Conservation (phyloP, 2,113 vertebrate species). For the Alligator mississippiensis region DNA sequence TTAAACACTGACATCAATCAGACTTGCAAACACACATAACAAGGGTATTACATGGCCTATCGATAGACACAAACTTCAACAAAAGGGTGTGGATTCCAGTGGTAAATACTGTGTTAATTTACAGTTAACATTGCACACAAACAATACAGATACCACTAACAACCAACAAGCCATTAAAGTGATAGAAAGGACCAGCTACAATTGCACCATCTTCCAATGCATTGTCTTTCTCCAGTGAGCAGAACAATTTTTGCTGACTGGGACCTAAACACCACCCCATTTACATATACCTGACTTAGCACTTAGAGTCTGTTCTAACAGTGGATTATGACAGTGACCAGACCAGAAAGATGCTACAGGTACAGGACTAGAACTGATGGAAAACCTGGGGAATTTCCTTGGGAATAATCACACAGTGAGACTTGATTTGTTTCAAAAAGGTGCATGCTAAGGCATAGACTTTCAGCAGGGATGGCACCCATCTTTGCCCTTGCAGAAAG, state of each 20-base stretch:
- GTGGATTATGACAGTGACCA: neutral
- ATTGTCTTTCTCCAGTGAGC: neutral
- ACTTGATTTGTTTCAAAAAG: neutral
- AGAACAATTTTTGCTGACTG: neutral
- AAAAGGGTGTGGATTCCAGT: neutral
- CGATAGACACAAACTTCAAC: neutral
- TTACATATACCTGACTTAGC: neutral
- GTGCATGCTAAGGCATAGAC: fast-evolving
- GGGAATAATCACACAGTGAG: neutral
- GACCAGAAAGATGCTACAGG: neutral
- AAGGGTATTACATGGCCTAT: neutral
- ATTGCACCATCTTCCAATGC: neutral
- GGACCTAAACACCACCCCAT: neutral
- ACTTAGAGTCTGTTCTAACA: neutral
- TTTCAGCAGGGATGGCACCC: neutral
- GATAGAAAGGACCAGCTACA: neutral
- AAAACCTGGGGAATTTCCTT: neutral
- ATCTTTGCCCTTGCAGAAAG: neutral
- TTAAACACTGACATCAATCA: neutral
- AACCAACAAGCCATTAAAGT: neutral
- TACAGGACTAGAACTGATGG: neutral
- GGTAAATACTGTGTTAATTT: neutral
- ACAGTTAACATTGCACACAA: neutral
- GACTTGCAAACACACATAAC: neutral
- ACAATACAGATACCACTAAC: neutral